Evolutionary conservation across 1,140 invertebrate species (phyloP), one percentile per base, ranked within the genome.

Genomic region (Drosophila ananassae): DNA sequence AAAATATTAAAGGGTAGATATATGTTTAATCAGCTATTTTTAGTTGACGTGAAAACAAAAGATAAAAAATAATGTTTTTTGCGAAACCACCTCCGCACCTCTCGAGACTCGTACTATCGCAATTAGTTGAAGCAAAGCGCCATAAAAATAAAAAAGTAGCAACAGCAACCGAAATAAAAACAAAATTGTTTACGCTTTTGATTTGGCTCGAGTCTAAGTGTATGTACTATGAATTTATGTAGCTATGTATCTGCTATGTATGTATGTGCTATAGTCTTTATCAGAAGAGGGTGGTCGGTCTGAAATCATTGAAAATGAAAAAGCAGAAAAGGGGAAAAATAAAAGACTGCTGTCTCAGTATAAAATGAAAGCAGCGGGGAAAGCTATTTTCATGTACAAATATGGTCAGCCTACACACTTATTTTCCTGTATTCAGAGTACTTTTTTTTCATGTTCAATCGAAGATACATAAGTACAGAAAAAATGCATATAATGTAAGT

Each of bases 181-280:
- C 74, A 59, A 71, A 68, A 69, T 81, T 84, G 77, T 85, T 84
- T 84, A 85, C 77, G 80, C 73, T 87, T 76, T 84, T 79, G 72
- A 79, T 77, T 66, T 44, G 71, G 51, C 12, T 62, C 46, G 51
- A 44, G 24, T 51, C 67, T 50, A 32, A 71, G 60, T 22, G 52
- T 32, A 63, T 32, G 32, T 32, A 32, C 9, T 34, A 46, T 30
- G 5, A 22, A 41, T 53, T n/a, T 53, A 32, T 32, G 61, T 60
- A 46, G n/a, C 8, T 30, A 61, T 46, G 50, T 24, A 58, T 32
- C 22, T 13, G 55, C 10, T 57, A 44, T 22, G 2, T 50, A 37
- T 34, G 2, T 41, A 44, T 39, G 8, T 25, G 17, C 12, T 46
- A 7, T 62, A 25, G 9, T 47, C 24, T 64, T 37, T 37, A 37